Evolutionary conservation across 1,140 invertebrate genomes (phyloP), one percentile per base, ranked within the genome.

Genomic region (Temnothorax longispinosus): DNA sequence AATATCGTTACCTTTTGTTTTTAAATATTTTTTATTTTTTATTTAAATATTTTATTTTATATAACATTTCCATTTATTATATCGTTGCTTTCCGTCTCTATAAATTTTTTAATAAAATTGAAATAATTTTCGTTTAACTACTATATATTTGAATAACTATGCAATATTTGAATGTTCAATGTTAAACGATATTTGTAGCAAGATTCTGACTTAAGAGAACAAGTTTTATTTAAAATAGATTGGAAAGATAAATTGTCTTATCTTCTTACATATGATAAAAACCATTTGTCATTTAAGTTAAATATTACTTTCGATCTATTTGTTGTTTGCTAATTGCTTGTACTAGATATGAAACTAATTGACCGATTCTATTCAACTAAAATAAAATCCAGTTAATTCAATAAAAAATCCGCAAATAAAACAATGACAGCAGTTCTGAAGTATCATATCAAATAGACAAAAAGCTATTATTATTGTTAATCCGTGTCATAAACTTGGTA

Each of bases 301-400:
- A 27, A n/a, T 32, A 2, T 69, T 7, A 32, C 56, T 44, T 44
- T 47, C 0, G 6, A 32, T 41, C 4, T 32, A 18, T 44, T 50
- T 80, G 21, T 32, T 35, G 4, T 44, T 15, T 60, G 3, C 3
- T 18, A n/a, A 44, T 47, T 47, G 8, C 2, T 27, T 81, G 3
- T 58, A 71, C 32, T n/a, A 81, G 15, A 32, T 35, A 58, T 41
- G 4, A 56, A 27, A 5, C 10, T 69, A 10, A 81, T 81, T 1
- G 7, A 32, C 10, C 6, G 2, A 7, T 41, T 41, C 18, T 10
- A 11, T 47, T 65, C 6, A 47, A 2, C n/a, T 65, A 65, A 50
- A 78, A 78, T 78, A 38, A 47, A 64, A 47, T 78, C 1, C 15
- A 81, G 21, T 44, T 56, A 44, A 32, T 71, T 38, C 6, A 8